Evolutionary conservation across 2,888 invertebrate genomes (phyloP), one percentile per base, ranked within the genome.

Genomic region (Neoscelio sp.): DNA sequence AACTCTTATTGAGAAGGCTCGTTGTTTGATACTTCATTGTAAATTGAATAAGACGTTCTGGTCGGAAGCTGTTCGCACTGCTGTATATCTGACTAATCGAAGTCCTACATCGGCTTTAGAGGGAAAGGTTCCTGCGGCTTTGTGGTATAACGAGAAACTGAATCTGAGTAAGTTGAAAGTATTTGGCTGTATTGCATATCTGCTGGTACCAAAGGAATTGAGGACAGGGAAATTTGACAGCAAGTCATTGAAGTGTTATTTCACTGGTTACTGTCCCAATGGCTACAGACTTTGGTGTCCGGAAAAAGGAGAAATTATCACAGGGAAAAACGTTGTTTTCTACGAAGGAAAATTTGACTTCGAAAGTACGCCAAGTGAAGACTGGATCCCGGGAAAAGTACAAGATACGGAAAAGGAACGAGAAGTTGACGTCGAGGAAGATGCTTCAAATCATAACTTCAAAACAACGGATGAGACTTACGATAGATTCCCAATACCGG

Each of bases 1-100:
- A 18, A 82, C 82, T 4, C 64, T 90, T 35, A 86, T 87, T 2
- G 89, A 90, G 82, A 89, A 87, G 78, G 87, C 88, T 58, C 84
- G 89, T 30, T 70, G 87, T 42, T 85, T 89, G 84, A 12, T 90
- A 56, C 74, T 78, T 58, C 82, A 85, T 52, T 85, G 86, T 8
- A 82, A 85, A 38, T 71, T 89, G 8, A 71, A 80, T 12, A 89
- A 89, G 82, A 12, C 6, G 2, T 87, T 89, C 62, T 90, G 89
- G 89, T 85, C 86, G 30, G 88, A 84, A 65, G 82, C 84, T 7
- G 76, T 78, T 2, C 15, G 26, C n/a, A 64, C 82, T 4, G 82
- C 84, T 2, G 77, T 82, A 0, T 87, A 86, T 42, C 30, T 85
- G 7, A 70, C 81, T 6, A 87, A 85, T 67, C 33, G 84, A 67